Base-by-base conservation (phyloP, 2,113 vertebrate species). In the Solea solea region DNA sequence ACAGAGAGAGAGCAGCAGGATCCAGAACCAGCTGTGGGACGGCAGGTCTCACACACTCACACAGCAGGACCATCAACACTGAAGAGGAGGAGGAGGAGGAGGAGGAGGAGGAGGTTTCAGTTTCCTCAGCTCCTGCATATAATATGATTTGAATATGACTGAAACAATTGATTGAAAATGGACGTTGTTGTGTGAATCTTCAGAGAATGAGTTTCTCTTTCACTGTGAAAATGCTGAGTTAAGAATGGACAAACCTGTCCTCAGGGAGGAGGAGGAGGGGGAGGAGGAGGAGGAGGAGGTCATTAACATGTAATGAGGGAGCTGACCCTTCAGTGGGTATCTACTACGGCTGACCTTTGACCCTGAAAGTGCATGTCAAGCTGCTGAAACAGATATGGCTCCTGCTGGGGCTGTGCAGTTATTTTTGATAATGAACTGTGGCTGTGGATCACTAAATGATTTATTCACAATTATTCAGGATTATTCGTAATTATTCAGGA, bases 281-380 rank as follows among this genome's bases (percentile, higher is more conserved):
- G 34, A 34, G 34, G 80, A 89, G 71, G 34, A 34, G 5, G 34
- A 34, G 34, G 34, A 34, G 0, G 34, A 34, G 69, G 73, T 86
- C 72, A 86, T 87, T 92, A 88, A 86, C 79, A 73, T 70, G 79
- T 86, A 89, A 86, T 90, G 86, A 90, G 34, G 34, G 5, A 79
- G 76, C 45, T 64, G 84, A 88, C 83, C 84, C 75, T 74, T 46
- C 56, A 59, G 61, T 74, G 61, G 76, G 80, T 78, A 83, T 84
- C 84, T 80, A 67, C 84, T 80, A 67, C 73, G 69, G 66, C 21
- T 25, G 73, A 86, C 76, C 84, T 91, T 79, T 90, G 76, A 84
- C 80, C 78, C 42, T 16, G 42, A 73, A 76, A 81, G 61, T 83
- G 72, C 74, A 79, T 45, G 48, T 78, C 74, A 64, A 70, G 69